phyloP scores from a whole-genome alignment of 2,113 vertebrate species.

The Cacatua alba region DNA sequence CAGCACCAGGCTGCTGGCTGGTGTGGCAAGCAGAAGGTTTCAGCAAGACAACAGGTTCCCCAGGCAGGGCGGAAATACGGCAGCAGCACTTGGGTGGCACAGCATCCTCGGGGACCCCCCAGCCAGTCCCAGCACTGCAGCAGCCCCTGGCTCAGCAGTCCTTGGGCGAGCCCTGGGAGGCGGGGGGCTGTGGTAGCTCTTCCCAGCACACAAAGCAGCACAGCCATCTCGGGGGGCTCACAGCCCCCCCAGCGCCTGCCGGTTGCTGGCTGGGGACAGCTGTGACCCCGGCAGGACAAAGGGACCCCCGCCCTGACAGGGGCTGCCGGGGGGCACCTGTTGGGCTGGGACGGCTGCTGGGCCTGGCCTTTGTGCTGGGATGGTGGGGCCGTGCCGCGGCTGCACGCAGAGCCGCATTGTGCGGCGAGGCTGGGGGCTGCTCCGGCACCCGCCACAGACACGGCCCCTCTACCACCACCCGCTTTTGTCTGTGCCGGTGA shows the following conservation, averaged over 20 bases:
- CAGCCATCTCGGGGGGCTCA: background rate
- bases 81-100: background rate
- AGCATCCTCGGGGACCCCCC: background rate
- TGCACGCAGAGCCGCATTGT: background rate
- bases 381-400: background rate
- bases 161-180: background rate
- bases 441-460: background rate
- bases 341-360: background rate
- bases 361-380: slow-evolving; percentile 5
- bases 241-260: background rate
- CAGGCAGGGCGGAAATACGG: background rate
- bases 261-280: background rate
- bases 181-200: background rate
- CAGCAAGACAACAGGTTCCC: background rate
- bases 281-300: slow-evolving; percentile 28
- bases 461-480: background rate
- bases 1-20: background rate
- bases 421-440: background rate
- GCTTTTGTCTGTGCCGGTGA: background rate
- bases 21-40: background rate
- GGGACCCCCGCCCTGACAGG: background rate
- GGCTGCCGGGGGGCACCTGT: slow-evolving; percentile 5
- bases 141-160: background rate
- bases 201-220: background rate
- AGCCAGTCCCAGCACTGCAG: accelerated